Evolutionary conservation across 1,140 invertebrate species (phyloP).

Genomic region (Chymomyza costata): DNA sequence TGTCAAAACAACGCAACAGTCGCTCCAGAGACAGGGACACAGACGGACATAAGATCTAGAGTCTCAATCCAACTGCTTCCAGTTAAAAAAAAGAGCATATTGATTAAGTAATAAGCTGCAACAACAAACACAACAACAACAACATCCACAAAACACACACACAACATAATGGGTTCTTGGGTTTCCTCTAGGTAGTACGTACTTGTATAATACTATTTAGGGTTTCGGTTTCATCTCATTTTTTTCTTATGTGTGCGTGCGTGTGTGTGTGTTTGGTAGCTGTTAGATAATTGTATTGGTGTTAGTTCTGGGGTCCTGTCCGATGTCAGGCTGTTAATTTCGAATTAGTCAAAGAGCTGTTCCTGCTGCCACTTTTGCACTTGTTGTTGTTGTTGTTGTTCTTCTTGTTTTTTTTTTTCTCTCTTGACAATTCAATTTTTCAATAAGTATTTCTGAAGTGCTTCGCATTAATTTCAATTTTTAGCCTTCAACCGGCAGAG

Average conservation of each 20-base stretch:
- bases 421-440: constrained; percentile 54
- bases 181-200: too few species aligned
- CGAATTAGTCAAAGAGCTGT: too few species aligned
- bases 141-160: too few species aligned
- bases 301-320: too few species aligned
- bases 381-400: constrained; percentile 15
- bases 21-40: background rate
- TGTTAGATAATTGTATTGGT: too few species aligned
- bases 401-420: constrained; percentile 4
- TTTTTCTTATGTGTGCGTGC: constrained; percentile 3
- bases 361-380: constrained; percentile 34
- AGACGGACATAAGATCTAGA: too few species aligned
- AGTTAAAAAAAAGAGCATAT: constrained; percentile 54
- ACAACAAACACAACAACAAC: constrained; percentile 12
- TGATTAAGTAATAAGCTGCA: constrained; percentile 63
- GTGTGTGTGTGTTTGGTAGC: background rate
- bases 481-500: too few species aligned
- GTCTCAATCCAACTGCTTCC: constrained; percentile 31
- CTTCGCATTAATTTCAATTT: constrained; percentile 54
- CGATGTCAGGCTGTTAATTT: too few species aligned
- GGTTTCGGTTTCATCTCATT: too few species aligned
- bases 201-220: too few species aligned
- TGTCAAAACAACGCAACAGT: constrained; percentile 57
- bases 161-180: constrained; percentile 15
- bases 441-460: constrained; percentile 15